A percentile compares a stretch with the other conserved stretches of the same genome.
phyloP scores from a whole-genome alignment of 2,113 vertebrate species.

The Brienomyrus longianalis region DNA sequence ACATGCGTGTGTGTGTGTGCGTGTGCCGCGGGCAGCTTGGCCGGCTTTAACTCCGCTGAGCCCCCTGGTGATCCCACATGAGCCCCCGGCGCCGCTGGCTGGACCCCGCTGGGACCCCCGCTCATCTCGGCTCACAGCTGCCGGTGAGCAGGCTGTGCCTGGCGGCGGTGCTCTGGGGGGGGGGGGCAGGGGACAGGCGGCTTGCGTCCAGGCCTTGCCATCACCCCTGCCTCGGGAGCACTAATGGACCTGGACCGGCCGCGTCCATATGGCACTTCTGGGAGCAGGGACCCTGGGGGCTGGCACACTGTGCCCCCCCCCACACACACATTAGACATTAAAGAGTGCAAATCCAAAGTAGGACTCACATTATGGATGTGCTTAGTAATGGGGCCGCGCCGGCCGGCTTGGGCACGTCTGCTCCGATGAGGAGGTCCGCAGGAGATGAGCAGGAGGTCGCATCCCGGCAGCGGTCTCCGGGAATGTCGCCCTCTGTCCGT shows the following conservation, averaged over 20 bases:
- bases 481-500: background rate
- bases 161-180: slow-evolving; percentile 26
- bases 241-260: slow-evolving; percentile 27
- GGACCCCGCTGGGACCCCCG: background rate
- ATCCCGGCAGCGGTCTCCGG: slow-evolving; percentile 1
- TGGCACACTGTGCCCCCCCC: background rate
- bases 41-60: background rate
- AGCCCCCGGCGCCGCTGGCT: slow-evolving; percentile 1
- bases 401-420: slow-evolving; percentile 15
- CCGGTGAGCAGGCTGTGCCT: slow-evolving; percentile 18
- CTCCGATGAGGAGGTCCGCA: slow-evolving; percentile 21
- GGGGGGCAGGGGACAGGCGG: slow-evolving; percentile 13
- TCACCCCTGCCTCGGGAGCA: slow-evolving; percentile 21
- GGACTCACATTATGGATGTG: slow-evolving; percentile 35
- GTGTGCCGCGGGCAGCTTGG: background rate
- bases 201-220: slow-evolving; percentile 13
- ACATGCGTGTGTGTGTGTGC: background rate
- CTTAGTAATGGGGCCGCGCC: slow-evolving; percentile 33
- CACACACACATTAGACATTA: slow-evolving; percentile 22
- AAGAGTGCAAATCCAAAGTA: slow-evolving; percentile 12
- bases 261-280: slow-evolving; percentile 33
- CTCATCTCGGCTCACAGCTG: slow-evolving; percentile 25
- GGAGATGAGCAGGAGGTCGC: slow-evolving; percentile 35
- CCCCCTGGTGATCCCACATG: background rate
- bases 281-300: slow-evolving; percentile 15